Percentiles rank a stretch among this genome's conserved stretches.
These are phyloP conservation scores for Lepilemur ruficaudatus DNA, from an alignment of 2,797 vertebrate genomes.

Conservation along the genomic window DNA sequence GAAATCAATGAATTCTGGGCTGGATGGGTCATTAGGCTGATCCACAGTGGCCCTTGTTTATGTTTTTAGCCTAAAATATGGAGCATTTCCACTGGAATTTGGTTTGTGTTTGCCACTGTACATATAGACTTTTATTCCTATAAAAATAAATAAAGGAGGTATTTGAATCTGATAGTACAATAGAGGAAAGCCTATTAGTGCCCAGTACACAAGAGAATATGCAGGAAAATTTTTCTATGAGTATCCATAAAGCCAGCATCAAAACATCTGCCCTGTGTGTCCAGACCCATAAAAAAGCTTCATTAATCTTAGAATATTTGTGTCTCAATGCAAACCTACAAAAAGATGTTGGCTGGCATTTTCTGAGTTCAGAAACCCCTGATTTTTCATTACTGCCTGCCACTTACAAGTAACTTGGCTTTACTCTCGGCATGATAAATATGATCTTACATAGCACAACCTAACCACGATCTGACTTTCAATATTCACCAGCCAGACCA, in stretches of 20 bases:
- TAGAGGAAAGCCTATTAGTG: not conserved
- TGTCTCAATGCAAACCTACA: not conserved
- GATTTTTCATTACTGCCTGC: not conserved
- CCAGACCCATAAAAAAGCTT: not conserved
- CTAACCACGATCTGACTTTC: not conserved
- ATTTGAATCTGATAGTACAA: not conserved
- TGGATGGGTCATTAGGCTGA: not conserved
- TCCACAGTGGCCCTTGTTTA: not conserved
- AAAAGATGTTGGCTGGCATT: not conserved
- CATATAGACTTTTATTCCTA: not conserved
- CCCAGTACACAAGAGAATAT: not conserved
- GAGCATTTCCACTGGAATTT: not conserved
- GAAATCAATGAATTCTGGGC: not conserved
- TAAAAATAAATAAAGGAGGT: conserved; percentile 7
- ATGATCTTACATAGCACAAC: not conserved
- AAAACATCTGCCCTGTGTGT: not conserved
- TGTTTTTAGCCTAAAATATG: not conserved
- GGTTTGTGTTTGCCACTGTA: not conserved
- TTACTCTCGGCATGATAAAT: not conserved
- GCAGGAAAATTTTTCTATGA: conserved; percentile 28
- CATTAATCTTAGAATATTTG: not conserved
- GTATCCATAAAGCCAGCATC: conserved; percentile 17
- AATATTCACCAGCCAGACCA: not conserved
- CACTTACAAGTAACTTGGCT: conserved; percentile 26
- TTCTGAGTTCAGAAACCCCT: conserved; percentile 20